phyloP scores from a whole-genome alignment of 2,113 vertebrate genomes.

The Hepsetus odoe region DNA sequence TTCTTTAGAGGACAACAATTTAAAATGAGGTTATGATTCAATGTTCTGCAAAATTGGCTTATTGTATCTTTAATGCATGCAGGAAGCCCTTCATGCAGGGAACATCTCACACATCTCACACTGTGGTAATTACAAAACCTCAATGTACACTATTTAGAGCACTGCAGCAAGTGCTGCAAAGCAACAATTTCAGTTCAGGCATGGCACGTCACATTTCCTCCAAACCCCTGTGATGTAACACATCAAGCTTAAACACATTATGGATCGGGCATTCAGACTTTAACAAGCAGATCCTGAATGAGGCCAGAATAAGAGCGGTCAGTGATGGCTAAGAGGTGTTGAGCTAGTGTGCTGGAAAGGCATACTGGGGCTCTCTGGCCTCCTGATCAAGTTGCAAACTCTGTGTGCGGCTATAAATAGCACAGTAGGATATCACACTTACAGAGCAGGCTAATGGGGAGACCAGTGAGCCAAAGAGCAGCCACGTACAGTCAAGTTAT shows the following conservation, averaged over 20 bases:
- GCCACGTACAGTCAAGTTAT: constrained; percentile 41
- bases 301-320: constrained; percentile 1
- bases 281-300: not conserved
- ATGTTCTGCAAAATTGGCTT: not conserved
- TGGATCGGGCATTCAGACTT: not conserved
- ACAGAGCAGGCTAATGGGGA: constrained; percentile 42
- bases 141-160: not conserved
- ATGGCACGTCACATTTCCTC: not conserved
- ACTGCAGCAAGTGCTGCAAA: not conserved
- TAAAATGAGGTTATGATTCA: not conserved
- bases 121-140: constrained; percentile 9
- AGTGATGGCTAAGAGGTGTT: constrained; percentile 22
- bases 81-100: not conserved
- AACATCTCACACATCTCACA: not conserved
- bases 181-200: constrained; percentile 3
- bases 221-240: constrained; percentile 12
- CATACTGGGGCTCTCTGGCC: constrained; percentile 61
- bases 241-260: constrained; percentile 5
- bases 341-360: constrained; percentile 41
- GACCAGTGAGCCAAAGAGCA: constrained; percentile 40
- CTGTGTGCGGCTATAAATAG: constrained; percentile 79
- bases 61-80: constrained; percentile 3
- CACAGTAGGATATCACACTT: constrained; percentile 69
- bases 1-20: not conserved
- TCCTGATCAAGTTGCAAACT: constrained; percentile 80